Evolutionary conservation across 2,113 vertebrate genomes (phyloP).

Genomic region (Cryptomyrus ogoouensis): DNA sequence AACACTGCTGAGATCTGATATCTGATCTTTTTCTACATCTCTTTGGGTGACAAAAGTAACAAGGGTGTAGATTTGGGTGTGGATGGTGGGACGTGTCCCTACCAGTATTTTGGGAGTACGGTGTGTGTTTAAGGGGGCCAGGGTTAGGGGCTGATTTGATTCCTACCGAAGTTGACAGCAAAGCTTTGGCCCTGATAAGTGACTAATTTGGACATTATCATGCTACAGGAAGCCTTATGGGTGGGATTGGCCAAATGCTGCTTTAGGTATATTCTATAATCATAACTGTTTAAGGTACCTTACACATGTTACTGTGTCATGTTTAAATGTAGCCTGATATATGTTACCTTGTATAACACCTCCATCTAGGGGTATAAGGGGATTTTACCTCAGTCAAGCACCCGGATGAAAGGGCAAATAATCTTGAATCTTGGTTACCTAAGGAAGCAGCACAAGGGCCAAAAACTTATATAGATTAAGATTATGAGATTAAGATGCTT

Average conservation of each 20-base stretch:
- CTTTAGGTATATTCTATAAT: background rate
- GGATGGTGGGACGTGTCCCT: background rate
- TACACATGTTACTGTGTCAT: background rate
- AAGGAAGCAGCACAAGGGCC: background rate
- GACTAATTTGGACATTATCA: background rate
- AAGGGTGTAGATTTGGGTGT: background rate
- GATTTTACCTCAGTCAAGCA: background rate
- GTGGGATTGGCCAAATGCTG: background rate
- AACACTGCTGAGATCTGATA: background rate
- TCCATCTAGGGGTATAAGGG: background rate
- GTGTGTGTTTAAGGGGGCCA: background rate
- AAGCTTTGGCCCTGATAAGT: background rate
- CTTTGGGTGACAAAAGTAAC: background rate
- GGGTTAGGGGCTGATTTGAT: background rate
- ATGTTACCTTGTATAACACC: background rate
- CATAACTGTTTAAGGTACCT: background rate
- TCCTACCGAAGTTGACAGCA: background rate
- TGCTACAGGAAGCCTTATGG: background rate
- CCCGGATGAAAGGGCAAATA: background rate
- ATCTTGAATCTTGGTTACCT: background rate
- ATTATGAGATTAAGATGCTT: background rate
- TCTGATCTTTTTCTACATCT: background rate
- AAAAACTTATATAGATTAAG: background rate
- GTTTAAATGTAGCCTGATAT: background rate
- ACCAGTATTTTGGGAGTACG: background rate